Evolutionary conservation across 1,140 invertebrate species (phyloP), one percentile per base, ranked within the genome.

Genomic region (Achatina immaculata): DNA sequence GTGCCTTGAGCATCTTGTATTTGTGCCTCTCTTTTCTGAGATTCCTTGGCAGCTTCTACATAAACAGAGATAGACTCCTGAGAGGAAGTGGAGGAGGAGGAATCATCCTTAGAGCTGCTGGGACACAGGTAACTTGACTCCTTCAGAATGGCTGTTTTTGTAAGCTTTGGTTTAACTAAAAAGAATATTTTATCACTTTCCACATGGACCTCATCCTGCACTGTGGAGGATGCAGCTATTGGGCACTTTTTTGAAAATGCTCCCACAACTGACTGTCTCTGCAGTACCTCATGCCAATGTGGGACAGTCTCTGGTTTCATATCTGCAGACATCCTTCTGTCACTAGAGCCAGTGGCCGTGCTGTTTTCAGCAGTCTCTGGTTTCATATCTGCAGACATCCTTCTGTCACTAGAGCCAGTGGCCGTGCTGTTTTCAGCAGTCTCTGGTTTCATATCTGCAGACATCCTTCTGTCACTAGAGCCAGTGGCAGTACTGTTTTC

Each of bases 211-310:
- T 6, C 6, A 31, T 31, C 7, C n/a, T 31, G 28, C 16, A 34
- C 6, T 6, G n/a, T 4, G 58, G 58, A 34, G n/a, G 58, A 4
- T 62, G 58, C n/a, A 62, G 58, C n/a, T 62, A 28, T 62, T 6
- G 58, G 58, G 4, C n/a, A 62, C 16, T 62, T 62, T 62, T 62
- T 62, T 21, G 58, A 31, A 28, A 62, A 28, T 31, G 58, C 21
- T 62, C 31, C 58, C 4, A 62, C 58, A 62, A 62, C 58, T 2
- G 58, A 62, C n/a, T 62, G 58, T 28, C 28, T 62, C 28, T 28
- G 16, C 16, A 62, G 58, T 31, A 62, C 16, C 58, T 62, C 58
- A 62, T 62, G 58, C 58, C 58, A 62, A 28, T 62, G 58, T 62
- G 58, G 58, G 16, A 62, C 31, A 11, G 19, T 19, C 45, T 48